Evolutionary conservation across 2,113 vertebrate genomes (phyloP), one percentile per base, ranked within the genome.

Genomic region (Notothenia rossii): DNA sequence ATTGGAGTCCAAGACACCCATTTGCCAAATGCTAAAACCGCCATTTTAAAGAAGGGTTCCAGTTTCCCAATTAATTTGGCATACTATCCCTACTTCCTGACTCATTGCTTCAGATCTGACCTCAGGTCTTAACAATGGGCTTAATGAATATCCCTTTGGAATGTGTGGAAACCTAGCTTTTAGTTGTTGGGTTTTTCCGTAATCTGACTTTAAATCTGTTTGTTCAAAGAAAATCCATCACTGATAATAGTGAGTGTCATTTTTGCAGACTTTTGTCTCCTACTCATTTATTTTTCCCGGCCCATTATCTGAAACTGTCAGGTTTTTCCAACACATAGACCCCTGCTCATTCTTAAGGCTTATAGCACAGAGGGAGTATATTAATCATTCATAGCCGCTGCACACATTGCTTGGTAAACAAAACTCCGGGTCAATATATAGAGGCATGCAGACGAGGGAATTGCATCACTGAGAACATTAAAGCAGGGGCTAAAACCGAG

Each of bases 401-500:
- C 83, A 78, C 76, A 83, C 75, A 78, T 77, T 77, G 80, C 80
- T 50, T 49, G 77, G 65, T 89, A 90, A 88, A 91, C 84, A 92
- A 59, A 88, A 76, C 65, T 73, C 51, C 12, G 82, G 81, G 83
- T 90, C 86, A 89, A 82, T 91, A 79, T 56, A 66, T 75, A 56
- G 71, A 82, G 46, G 74, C 54, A 73, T 29, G 77, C 69, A 59
- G 78, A 68, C 1, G 3, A 56, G 71, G 86, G 67, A 69, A 61
- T 29, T 89, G 72, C 74, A 79, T 77, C 77, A 75, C 46, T 0
- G n/a, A 79, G 63, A 70, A 67, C 72, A 84, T 73, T 72, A 81
- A 88, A 79, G 62, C 79, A 17, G 46, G 29, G 18, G 14, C 60
- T 25, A 17, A 45, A 17, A 45, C 74, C 59, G 22, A 18, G n/a